Conservation (phyloP, 1,140 invertebrate genomes). For the Littorina saxatilis region DNA sequence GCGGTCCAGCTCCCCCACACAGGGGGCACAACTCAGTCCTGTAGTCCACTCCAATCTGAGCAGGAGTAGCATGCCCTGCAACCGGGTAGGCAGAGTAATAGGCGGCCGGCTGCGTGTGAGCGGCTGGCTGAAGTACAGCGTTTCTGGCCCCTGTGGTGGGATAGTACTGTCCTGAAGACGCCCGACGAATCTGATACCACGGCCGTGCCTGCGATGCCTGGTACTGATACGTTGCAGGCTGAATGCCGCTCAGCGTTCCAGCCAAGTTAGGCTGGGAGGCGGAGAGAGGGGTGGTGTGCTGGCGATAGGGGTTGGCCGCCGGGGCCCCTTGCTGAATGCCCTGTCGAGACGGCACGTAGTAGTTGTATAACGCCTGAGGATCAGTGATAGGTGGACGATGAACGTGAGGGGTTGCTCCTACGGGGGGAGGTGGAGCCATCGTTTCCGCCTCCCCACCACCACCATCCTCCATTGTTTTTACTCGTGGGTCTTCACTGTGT, state of each 20-base stretch:
- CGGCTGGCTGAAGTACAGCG: constrained; percentile 36
- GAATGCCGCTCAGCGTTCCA: not conserved
- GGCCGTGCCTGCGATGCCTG: constrained; percentile 32
- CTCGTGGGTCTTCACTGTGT: constrained; percentile 37
- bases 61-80: not conserved
- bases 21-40: constrained; percentile 51
- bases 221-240: constrained; percentile 1
- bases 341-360: constrained; percentile 48
- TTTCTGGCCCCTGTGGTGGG: constrained; percentile 37
- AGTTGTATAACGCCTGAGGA: constrained; percentile 44
- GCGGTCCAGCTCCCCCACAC: constrained; percentile 57
- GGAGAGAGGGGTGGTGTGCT: constrained; percentile 12
- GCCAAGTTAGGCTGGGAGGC: constrained; percentile 22
- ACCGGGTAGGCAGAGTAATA: not conserved
- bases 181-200: constrained; percentile 46
- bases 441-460: constrained; percentile 50
- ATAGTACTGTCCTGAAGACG: constrained; percentile 39
- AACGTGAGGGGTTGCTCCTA: not conserved
- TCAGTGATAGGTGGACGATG: not conserved
- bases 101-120: constrained; percentile 1
- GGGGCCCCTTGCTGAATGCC: constrained; percentile 33
- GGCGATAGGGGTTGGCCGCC: constrained; percentile 30
- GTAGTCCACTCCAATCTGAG: not conserved
- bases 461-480: constrained; percentile 36
- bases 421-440: not conserved